Evolutionary conservation across 2,113 vertebrate genomes (phyloP).

Genomic region (Chlamydotis undulata): DNA sequence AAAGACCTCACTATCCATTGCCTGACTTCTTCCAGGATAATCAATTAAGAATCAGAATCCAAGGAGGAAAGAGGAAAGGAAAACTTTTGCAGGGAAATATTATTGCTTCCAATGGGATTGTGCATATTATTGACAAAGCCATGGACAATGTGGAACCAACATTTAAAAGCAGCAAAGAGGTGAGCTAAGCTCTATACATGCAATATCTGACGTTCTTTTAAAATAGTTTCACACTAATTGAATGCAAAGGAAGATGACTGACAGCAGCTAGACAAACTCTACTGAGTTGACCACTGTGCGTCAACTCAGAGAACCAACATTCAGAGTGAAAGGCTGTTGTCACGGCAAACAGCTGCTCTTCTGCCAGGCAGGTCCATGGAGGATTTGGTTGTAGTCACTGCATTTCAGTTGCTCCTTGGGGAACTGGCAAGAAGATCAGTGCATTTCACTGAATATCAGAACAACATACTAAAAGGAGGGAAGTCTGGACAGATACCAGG

Average conservation of each 20-base stretch:
- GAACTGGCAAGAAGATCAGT: not conserved
- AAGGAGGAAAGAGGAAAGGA: constrained; percentile 80
- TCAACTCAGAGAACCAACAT: not conserved
- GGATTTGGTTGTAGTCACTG: not conserved
- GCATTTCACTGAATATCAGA: not conserved
- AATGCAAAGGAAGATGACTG: not conserved
- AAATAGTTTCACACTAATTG: not conserved
- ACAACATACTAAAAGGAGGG: not conserved
- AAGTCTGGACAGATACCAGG: not conserved
- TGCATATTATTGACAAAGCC: constrained; percentile 88
- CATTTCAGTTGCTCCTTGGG: not conserved
- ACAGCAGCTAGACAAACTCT: not conserved
- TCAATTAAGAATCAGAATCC: constrained; percentile 81
- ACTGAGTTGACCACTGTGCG: not conserved
- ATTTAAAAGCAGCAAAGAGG: constrained; percentile 81
- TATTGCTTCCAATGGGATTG: constrained; percentile 88
- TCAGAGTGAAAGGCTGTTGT: not conserved
- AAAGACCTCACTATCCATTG: not conserved
- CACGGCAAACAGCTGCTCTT: not conserved
- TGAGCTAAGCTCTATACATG: constrained; percentile 27
- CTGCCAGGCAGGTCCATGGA: not conserved
- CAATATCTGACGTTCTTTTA: not conserved
- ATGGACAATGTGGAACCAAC: constrained; percentile 82
- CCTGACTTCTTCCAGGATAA: constrained; percentile 72
- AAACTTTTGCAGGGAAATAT: constrained; percentile 81